A percentile compares a stretch with the other conserved stretches of the same genome.
phyloP scores from a whole-genome alignment of 35 echinoderm and acorn worm genomes.

The Strongylocentrotus purpuratus region DNA sequence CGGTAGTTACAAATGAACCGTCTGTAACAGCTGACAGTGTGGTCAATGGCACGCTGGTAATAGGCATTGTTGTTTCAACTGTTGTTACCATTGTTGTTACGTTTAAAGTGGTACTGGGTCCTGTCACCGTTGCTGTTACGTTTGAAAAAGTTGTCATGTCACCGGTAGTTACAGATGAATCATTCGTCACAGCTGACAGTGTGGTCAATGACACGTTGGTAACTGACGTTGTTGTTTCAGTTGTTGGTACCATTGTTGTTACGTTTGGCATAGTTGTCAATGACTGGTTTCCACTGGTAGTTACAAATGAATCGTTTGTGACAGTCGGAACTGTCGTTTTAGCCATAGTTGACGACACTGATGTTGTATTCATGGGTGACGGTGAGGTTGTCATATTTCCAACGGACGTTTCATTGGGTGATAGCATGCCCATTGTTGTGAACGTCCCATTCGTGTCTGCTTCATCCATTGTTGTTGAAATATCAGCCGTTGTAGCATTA shows the following conservation, averaged over 20 bases:
- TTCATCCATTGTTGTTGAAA: neutral
- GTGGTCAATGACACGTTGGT: too few relatives aligned
- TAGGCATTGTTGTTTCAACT: too few relatives aligned
- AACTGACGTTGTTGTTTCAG: too few relatives aligned
- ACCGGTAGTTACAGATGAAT: too few relatives aligned
- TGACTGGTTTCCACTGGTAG: neutral
- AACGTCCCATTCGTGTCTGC: neutral
- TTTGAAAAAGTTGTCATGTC: too few relatives aligned
- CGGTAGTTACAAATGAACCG: too few relatives aligned
- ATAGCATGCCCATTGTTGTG: neutral
- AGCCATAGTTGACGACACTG: neutral
- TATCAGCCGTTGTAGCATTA: neutral
- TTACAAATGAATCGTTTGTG: neutral
- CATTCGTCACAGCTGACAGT: too few relatives aligned
- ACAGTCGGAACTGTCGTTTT: neutral
- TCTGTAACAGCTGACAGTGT: too few relatives aligned
- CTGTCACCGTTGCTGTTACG: too few relatives aligned
- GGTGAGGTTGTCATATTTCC: neutral
- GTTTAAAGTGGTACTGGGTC: too few relatives aligned
- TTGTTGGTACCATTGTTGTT: neutral
- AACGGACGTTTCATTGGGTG: neutral
- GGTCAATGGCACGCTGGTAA: too few relatives aligned
- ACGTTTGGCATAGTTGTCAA: neutral
- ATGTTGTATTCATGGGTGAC: neutral
- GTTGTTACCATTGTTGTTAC: too few relatives aligned